A percentile compares a stretch with the other conserved stretches of the same genome.
phyloP scores from a whole-genome alignment of 2,797 vertebrate species.

The Hyperoplus immaculatus region DNA sequence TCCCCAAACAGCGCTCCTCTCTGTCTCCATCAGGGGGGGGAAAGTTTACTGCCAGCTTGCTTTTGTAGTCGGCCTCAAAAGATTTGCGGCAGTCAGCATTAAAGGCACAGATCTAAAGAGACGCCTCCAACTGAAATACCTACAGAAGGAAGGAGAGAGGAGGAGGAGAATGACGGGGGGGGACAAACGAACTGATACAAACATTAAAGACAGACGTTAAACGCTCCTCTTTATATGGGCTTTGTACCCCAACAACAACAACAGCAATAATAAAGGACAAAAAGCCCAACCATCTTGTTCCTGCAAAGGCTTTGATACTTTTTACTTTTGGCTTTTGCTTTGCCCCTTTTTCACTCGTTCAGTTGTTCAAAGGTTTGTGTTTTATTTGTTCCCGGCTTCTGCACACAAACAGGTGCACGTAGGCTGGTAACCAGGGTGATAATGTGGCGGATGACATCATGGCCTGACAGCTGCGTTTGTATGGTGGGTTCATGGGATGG shows the following conservation, averaged over 20 bases:
- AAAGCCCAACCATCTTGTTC: slow-evolving; percentile 57
- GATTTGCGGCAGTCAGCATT: slow-evolving; percentile 86
- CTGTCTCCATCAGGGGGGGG: slow-evolving; percentile 83
- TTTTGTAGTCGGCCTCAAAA: slow-evolving; percentile 87
- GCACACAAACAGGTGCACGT: slow-evolving; percentile 53
- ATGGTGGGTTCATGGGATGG: slow-evolving; percentile 71
- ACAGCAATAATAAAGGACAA: slow-evolving; percentile 62
- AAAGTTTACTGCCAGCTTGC: slow-evolving; percentile 86
- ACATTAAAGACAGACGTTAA: slow-evolving; percentile 81
- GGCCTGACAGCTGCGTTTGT: slow-evolving; percentile 63
- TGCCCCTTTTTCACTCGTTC: slow-evolving; percentile 55
- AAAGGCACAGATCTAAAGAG: slow-evolving; percentile 84
- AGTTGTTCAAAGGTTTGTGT: slow-evolving; percentile 58
- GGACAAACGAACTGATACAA: slow-evolving; percentile 67
- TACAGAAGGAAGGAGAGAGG: slow-evolving; percentile 74
- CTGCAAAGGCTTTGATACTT: slow-evolving; percentile 55
- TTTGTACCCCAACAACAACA: slow-evolving; percentile 75
- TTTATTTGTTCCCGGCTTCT: slow-evolving; percentile 62
- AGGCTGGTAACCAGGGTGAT: slow-evolving; percentile 77
- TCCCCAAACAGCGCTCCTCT: slow-evolving; percentile 77
- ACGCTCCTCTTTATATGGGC: slow-evolving; percentile 75
- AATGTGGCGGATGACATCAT: slow-evolving; percentile 80
- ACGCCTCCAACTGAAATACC: slow-evolving; percentile 82
- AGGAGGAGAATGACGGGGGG: slow-evolving; percentile 42
- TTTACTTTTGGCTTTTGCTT: slow-evolving; percentile 24